Percentiles rank a stretch among this genome's conserved stretches.
Conservation (phyloP, 2,888 invertebrate species). For the Azorinus chamasolen region DNA sequence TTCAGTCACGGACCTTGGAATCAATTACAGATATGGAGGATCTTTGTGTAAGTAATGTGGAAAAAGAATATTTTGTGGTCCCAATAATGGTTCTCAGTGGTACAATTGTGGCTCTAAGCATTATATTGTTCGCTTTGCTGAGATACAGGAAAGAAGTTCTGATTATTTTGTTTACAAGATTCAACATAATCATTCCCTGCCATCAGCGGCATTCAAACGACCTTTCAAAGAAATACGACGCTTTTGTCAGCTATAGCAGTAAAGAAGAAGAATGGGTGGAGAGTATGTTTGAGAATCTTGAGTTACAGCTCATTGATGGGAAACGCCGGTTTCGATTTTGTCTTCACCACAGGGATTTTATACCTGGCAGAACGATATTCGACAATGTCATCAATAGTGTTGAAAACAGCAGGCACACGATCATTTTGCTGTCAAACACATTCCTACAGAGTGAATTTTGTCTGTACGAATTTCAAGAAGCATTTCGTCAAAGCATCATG, state of each 20-base stretch:
- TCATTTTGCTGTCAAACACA: slow-evolving; percentile 95
- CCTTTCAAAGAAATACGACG: slow-evolving; percentile 89
- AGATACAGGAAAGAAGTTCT: slow-evolving; percentile 67
- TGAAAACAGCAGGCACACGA: slow-evolving; percentile 94
- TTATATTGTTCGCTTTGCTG: slow-evolving; percentile 32
- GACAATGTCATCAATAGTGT: slow-evolving; percentile 96
- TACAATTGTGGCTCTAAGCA: slow-evolving; percentile 34
- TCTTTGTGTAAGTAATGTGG: slow-evolving; percentile 25
- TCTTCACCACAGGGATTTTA: slow-evolving; percentile 77
- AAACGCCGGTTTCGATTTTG: slow-evolving; percentile 68
- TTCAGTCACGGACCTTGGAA: slow-evolving; percentile 46
- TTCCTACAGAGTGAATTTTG: slow-evolving; percentile 97
- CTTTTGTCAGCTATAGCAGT: slow-evolving; percentile 95
- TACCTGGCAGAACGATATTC: slow-evolving; percentile 88
- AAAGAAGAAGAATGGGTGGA: slow-evolving; percentile 95
- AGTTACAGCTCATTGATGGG: slow-evolving; percentile 87
- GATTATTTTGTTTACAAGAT: slow-evolving; percentile 75
- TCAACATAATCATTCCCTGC: slow-evolving; percentile 77
- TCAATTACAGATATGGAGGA: slow-evolving; percentile 33
- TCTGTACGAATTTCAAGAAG: slow-evolving; percentile 95
- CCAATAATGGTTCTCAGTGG: slow-evolving; percentile 51
- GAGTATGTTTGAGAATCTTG: slow-evolving; percentile 92
- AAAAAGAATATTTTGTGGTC: slow-evolving; percentile 47
- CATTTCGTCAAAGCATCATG: slow-evolving; percentile 92
- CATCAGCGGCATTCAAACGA: slow-evolving; percentile 47